Base-by-base conservation (phyloP, 2,888 invertebrate species). In the Drosophila anomalata region DNA sequence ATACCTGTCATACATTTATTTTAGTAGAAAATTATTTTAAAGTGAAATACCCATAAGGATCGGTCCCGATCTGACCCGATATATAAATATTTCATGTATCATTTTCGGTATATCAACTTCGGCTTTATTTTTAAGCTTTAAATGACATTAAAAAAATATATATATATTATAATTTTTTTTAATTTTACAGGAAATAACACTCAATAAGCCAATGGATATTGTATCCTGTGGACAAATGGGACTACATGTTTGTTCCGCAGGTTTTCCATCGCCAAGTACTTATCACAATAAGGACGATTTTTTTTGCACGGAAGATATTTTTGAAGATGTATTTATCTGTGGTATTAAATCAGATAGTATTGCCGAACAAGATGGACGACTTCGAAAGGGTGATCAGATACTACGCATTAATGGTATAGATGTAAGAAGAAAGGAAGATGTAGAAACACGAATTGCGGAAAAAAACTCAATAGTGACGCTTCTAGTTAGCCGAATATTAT, bases 261-360 rank as follows among this genome's bases (percentile, higher is more conserved):
- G 61, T 12, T 65, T 59, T 47, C 65, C 53, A 36, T 24, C 65
- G 12, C 20, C 65, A 39, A 53, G 14, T 9, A 47, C 47, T 12
- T 53, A 65, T 5, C 24, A 46, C 1, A 47, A 29, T 9, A 65
- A 47, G 14, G 22, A 62, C 93, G 93, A 73, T 39, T 24, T 63
- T 26, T 24, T 53, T 22, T 47, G 42, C 39, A 50, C 50, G 8
- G 52, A 53, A 24, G 63, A 93, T 76, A 93, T 74, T 11, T 86
- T 85, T 62, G 89, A 94, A 44, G 95, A 95, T 89, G 94, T 95
- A 57, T 95, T 94, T 88, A 94, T 95, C 78, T 94, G 94, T 82
- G 94, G 94, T 91, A 94, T 94, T 80, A 92, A 93, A 62, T 92
- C 93, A 24, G 93, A 93, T 75, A 94, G 94, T 81, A 92, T 94